These are phyloP conservation scores for Scaeva pyrastri DNA, from an alignment of 2,888 invertebrate genomes.

Conservation along the genomic window DNA sequence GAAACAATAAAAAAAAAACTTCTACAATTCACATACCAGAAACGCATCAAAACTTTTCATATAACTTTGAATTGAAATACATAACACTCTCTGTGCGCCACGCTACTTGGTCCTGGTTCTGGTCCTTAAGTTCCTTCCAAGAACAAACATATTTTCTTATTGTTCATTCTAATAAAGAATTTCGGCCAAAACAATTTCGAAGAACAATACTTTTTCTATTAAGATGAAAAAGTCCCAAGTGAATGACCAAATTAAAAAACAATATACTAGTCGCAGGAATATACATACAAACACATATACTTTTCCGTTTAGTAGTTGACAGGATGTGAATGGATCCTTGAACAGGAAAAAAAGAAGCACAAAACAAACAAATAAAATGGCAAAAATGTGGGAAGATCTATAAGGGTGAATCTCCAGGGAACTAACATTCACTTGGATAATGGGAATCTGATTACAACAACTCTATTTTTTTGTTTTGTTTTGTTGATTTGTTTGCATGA, in stretches of 20 bases:
- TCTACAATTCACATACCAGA: background rate
- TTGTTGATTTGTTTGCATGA: conserved; percentile 3
- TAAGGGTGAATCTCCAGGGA: background rate
- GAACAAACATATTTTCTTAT: conserved; percentile 40
- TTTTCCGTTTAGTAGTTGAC: background rate
- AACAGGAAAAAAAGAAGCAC: no score
- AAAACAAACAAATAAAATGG: background rate
- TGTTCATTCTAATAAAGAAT: conserved; percentile 7
- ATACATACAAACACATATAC: no score
- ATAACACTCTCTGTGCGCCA: background rate
- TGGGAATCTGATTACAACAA: conserved; percentile 53
- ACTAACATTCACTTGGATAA: background rate
- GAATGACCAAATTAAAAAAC: conserved; percentile 15
- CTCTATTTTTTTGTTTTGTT: conserved; percentile 3
- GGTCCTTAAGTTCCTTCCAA: background rate
- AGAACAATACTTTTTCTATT: conserved; percentile 42
- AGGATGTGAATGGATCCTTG: background rate
- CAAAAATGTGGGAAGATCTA: conserved; percentile 5
- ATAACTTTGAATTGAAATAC: conserved; percentile 44
- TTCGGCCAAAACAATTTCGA: conserved; percentile 37
- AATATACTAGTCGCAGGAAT: background rate
- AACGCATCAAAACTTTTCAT: conserved; percentile 44
- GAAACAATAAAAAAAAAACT: conserved; percentile 36
- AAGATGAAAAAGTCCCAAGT: background rate
- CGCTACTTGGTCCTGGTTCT: background rate